phyloP scores from a whole-genome alignment of 2,888 invertebrate species.

The Brassicogethes aeneus region DNA sequence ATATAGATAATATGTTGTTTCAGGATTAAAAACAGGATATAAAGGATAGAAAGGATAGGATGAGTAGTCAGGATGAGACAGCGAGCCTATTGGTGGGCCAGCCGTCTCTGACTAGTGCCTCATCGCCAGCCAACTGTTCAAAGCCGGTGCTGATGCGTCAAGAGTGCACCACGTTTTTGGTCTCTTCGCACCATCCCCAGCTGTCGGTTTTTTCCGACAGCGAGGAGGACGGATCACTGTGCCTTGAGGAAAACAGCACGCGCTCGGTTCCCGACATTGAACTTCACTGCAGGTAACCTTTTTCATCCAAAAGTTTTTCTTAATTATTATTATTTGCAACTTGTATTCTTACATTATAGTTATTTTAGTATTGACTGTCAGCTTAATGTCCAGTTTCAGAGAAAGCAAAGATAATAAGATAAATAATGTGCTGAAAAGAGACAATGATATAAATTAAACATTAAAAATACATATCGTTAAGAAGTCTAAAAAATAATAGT shows the following conservation, averaged over 20 bases:
- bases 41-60: too few species aligned
- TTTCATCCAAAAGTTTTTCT: not conserved
- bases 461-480: too few species aligned
- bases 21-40: constrained; percentile 18
- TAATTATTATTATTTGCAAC: too few species aligned
- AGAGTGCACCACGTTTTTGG: constrained; percentile 71
- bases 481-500: too few species aligned
- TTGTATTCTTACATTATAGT: too few species aligned
- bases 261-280: constrained; percentile 77
- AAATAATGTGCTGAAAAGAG: too few species aligned
- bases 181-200: constrained; percentile 57
- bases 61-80: constrained; percentile 72
- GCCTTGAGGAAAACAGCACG: constrained; percentile 58
- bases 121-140: constrained; percentile 45
- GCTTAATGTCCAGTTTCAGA: too few species aligned
- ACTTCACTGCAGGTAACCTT: constrained; percentile 53
- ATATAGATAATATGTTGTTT: too few species aligned
- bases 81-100: constrained; percentile 66
- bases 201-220: constrained; percentile 68
- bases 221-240: constrained; percentile 62
- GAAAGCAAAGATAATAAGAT: too few species aligned
- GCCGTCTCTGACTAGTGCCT: constrained; percentile 46
- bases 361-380: too few species aligned
- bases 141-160: constrained; percentile 80
- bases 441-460: too few species aligned